Percentiles rank a stretch among this genome's conserved stretches.
Conservation (phyloP, 2,797 vertebrate species). For the Sebastes itinus region DNA sequence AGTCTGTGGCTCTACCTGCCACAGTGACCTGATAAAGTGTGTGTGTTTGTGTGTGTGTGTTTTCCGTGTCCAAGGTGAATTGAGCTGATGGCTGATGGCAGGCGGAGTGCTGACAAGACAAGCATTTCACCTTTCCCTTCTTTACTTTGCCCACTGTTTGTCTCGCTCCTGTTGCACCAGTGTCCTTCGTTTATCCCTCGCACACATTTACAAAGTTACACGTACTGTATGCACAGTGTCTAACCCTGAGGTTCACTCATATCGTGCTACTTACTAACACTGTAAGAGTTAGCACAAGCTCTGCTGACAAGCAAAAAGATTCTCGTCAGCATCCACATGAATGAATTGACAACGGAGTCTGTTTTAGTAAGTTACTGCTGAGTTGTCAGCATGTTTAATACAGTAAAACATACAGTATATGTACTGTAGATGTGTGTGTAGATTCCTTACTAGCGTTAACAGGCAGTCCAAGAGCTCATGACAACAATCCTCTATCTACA, state of each 20-base stretch:
- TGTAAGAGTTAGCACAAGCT: background rate
- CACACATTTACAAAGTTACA: background rate
- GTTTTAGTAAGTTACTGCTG: background rate
- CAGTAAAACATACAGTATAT: background rate
- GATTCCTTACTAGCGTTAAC: background rate
- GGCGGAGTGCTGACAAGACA: slow-evolving; percentile 58
- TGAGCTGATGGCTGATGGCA: slow-evolving; percentile 59
- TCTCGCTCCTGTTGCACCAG: slow-evolving; percentile 27
- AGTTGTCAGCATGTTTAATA: background rate
- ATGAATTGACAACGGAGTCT: background rate
- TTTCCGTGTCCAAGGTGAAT: slow-evolving; percentile 47
- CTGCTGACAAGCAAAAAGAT: background rate
- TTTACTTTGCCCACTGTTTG: slow-evolving; percentile 30
- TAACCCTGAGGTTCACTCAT: background rate
- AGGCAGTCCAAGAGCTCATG: background rate
- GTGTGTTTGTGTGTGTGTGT: slow-evolving; percentile 19
- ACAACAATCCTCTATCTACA: background rate
- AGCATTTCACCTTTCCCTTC: slow-evolving; percentile 48
- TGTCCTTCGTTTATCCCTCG: background rate
- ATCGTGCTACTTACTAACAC: background rate
- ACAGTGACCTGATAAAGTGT: slow-evolving; percentile 11
- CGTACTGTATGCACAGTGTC: background rate
- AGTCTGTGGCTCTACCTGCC: background rate
- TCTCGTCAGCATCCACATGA: background rate
- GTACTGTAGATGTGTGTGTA: background rate